Conservation (phyloP, 1,140 invertebrate genomes). For the Macrotrachela quadricornifera region DNA sequence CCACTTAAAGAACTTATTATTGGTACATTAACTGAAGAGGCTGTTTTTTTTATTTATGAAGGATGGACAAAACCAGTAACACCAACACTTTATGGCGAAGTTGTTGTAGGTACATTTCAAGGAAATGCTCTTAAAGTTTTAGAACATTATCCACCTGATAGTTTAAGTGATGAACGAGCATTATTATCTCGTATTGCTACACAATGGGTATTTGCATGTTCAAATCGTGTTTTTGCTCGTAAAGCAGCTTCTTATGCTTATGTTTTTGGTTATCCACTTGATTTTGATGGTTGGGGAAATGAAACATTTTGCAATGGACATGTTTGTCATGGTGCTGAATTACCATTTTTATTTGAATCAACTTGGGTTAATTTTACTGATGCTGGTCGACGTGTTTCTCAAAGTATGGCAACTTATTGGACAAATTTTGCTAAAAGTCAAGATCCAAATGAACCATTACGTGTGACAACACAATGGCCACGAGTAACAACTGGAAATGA, state of each 20-base stretch:
- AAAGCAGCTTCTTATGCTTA: background rate
- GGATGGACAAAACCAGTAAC: background rate
- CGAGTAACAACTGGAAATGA: background rate
- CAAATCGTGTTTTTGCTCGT: too few relatives aligned
- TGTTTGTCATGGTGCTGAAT: slow-evolving; percentile 6
- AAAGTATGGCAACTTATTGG: slow-evolving; percentile 15
- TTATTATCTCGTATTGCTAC: background rate
- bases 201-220: slow-evolving; percentile 6
- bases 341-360: slow-evolving; percentile 5
- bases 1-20: background rate
- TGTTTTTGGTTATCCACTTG: slow-evolving; percentile 4
- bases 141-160: slow-evolving; percentile 4
- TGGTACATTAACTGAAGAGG: slow-evolving; percentile 7
- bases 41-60: slow-evolving; percentile 2
- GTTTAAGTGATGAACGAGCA: background rate
- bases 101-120: background rate
- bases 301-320: slow-evolving; percentile 6
- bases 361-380: background rate
- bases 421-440: slow-evolving; percentile 18
- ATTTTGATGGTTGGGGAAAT: slow-evolving; percentile 8
- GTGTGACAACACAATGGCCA: background rate
- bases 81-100: background rate
- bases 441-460: background rate
- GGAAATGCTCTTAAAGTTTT: slow-evolving; percentile 3
- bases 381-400: slow-evolving; percentile 12